Base-by-base conservation (phyloP, 2,797 vertebrate genomes). In the Sitta carolinensis region DNA sequence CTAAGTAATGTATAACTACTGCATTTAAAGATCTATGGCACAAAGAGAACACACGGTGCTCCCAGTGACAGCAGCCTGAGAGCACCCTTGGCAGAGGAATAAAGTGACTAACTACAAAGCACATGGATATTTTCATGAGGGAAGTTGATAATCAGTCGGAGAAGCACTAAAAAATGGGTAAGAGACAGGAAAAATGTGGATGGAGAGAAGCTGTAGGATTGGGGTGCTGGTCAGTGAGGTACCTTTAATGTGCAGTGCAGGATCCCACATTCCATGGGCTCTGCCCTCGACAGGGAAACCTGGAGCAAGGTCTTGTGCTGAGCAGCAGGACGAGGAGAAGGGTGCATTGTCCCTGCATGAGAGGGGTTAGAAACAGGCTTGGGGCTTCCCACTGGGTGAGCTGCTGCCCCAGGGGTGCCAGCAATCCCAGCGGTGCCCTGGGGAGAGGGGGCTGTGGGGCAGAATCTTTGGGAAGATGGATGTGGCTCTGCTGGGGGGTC, bases 21-120 rank as follows among this genome's bases (percentile, higher is more conserved):
- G 76, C 66, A 73, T 90, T 94, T 91, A 83, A 92, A 93, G 82
- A 85, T 89, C 76, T 84, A 40, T 90, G 87, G 58, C 85, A 88
- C 32, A 62, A 86, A 55, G 83, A 81, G 73, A 94, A 73, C 67
- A 72, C 69, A 57, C 5, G 38, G 54, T 90, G 47, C 87, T 94
- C 58, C 58, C 63, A 66, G 76, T 72, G 70, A 72, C 79, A 69
- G 76, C 36, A 91, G 73, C 69, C 68, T 84, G 79, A 91, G 94
- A 91, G 76, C 73, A 90, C 87, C 87, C 76, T 91, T 91, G 94
- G 73, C 87, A 91, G 40, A 75, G 47, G 73, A 94, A 88, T 72
- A 93, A 93, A 93, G 82, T 58, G 43, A 48, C 30, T 83, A 40
- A 87, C 68, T 78, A 87, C 66, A 90, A 96, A 95, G 89, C 1